Evolutionary conservation across 2,797 vertebrate species (phyloP), one percentile per base, ranked within the genome.

Genomic region (Limosa lapponica): DNA sequence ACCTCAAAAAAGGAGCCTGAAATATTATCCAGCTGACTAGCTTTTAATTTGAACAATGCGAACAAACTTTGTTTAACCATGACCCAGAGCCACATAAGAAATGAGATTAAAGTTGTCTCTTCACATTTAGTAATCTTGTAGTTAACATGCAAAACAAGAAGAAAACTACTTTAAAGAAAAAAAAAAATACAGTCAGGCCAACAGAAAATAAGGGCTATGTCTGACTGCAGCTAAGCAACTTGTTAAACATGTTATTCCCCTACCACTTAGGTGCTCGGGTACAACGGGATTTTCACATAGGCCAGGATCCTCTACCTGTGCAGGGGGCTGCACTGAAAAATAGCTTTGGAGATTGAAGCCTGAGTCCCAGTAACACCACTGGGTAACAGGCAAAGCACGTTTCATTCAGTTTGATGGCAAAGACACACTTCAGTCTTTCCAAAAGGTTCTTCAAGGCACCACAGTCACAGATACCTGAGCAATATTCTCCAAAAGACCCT

Each of bases 71-170:
- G 52, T 75, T 89, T 93, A 92, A 94, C 80, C 65, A 61, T 52
- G 74, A 93, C 74, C 65, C 73, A 81, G 69, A 94, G 78, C 48
- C 46, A 70, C 55, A 66, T 39, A n/a, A 22, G 75, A 80, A 94
- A 81, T 37, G 48, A 87, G 71, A 95, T 96, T 86, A 92, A 94
- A 93, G 28, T n/a, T 94, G 84, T 92, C 93, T 94, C 66, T 67
- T 93, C 62, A 28, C 66, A 87, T 95, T 96, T 61, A 87, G 70
- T 87, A 92, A 91, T 94, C 94, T 95, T 90, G 55, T 44, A 51
- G 83, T 93, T 94, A 83, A 86, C 78, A 61, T 34, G 78, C 61
- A 88, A 94, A 93, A 72, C 79, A 93, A 64, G 25, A 87, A 77
- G 52, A 88, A 95, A 84, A 49, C 59, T 82, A 16, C 36, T 90